Percentiles rank a stretch among this genome's conserved stretches.
phyloP scores from a whole-genome alignment of 2,888 invertebrate species.

The Adineta ricciae region DNA sequence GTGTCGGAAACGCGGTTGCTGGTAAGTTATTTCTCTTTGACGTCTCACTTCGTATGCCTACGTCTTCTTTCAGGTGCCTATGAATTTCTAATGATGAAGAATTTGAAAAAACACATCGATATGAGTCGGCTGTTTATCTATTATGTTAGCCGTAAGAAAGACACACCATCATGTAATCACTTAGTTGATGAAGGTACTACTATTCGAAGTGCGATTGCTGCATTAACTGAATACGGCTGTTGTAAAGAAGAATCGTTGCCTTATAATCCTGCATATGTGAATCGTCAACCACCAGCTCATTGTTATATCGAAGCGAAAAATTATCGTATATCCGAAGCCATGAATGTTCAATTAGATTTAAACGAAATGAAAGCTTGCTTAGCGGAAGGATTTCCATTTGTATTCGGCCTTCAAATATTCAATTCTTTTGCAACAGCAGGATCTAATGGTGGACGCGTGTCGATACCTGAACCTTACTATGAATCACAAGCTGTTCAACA shows the following conservation, averaged over 20 bases:
- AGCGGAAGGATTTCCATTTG: constrained; percentile 2
- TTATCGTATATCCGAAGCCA: not conserved
- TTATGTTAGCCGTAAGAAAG: not conserved
- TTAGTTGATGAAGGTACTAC: not conserved
- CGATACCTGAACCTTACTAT: not conserved
- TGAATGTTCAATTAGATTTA: not conserved
- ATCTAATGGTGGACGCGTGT: not conserved
- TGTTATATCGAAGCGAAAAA: not conserved
- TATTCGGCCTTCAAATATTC: not conserved
- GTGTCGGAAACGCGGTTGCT: not conserved
- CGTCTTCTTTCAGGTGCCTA: not conserved
- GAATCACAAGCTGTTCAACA: not conserved
- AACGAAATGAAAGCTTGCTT: not conserved
- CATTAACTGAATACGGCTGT: not conserved
- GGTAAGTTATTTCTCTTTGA: not conserved
- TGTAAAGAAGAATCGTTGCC: not conserved
- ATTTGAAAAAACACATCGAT: not conserved
- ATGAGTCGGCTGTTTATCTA: not conserved
- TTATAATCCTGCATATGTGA: not conserved
- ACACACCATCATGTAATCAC: not conserved
- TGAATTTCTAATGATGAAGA: not conserved
- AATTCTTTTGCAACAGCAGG: no score
- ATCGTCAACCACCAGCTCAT: not conserved
- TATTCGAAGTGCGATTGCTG: not conserved
- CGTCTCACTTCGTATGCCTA: not conserved